Conservation (phyloP, 2,113 vertebrate species). For the Mus spicilegus region DNA sequence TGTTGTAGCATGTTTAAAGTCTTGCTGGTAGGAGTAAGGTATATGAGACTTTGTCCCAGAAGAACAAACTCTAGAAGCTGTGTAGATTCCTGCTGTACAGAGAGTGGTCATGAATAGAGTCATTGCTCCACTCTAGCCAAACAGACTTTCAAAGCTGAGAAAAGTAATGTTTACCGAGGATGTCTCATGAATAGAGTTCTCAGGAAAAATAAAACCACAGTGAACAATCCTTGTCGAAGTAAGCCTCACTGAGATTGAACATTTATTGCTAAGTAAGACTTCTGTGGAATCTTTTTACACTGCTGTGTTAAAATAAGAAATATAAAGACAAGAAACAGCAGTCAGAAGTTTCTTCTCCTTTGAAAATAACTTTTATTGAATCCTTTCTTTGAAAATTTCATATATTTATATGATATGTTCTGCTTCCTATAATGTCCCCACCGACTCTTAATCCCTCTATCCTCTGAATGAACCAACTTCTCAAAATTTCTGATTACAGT, state of each 20-base stretch:
- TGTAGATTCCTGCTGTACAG: not conserved
- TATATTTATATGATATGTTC: not conserved
- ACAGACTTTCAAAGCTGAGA: not conserved
- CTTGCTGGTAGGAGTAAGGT: not conserved
- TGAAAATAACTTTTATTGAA: not conserved
- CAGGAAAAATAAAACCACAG: not conserved
- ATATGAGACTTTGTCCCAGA: not conserved
- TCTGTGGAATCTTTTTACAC: not conserved
- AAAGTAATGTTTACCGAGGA: not conserved
- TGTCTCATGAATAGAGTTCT: not conserved
- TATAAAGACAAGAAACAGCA: not conserved
- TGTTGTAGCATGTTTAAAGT: not conserved
- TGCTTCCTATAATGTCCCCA: not conserved
- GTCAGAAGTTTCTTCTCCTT: not conserved
- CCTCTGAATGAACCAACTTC: not conserved
- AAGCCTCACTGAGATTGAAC: not conserved
- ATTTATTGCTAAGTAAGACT: not conserved
- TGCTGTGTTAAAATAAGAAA: not conserved
- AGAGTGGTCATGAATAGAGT: not conserved
- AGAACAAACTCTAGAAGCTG: not conserved
- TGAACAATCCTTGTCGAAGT: not conserved
- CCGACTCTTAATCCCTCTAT: not conserved
- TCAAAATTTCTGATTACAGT: not conserved
- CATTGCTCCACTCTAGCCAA: not conserved
- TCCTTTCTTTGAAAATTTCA: not conserved